Evolutionary conservation across 1,140 invertebrate species (phyloP).

Genomic region (Apis mellifera): DNA sequence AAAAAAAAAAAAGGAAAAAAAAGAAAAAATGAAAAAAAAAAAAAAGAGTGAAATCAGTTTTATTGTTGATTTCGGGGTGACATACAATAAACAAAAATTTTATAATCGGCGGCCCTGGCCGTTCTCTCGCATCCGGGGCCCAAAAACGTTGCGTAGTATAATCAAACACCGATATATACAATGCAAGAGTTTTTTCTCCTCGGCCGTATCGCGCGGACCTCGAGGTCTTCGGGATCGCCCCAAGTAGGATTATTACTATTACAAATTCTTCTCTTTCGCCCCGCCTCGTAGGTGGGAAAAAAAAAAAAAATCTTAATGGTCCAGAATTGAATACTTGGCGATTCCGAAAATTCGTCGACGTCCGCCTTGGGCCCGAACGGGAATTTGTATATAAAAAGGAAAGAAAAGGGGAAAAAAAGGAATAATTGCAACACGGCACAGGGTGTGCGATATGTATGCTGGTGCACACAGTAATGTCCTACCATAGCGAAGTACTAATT

Average conservation of each 20-base stretch:
- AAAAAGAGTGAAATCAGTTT: slow-evolving; percentile 71
- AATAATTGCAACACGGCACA: slow-evolving; percentile 60
- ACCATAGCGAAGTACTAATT: slow-evolving; percentile 72
- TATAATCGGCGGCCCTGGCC: slow-evolving; percentile 73
- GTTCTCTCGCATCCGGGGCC: slow-evolving; percentile 68
- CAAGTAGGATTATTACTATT: slow-evolving; percentile 14
- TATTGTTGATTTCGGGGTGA: slow-evolving; percentile 78
- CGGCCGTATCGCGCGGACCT: slow-evolving; percentile 52
- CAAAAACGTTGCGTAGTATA: slow-evolving; percentile 80
- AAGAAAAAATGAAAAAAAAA: no score
- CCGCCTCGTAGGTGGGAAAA: no score
- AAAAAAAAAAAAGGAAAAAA: no score
- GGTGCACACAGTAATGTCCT: slow-evolving; percentile 73
- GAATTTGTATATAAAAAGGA: slow-evolving; percentile 69
- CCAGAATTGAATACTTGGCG: slow-evolving; percentile 21
- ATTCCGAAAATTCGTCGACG: slow-evolving; percentile 44
- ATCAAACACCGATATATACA: slow-evolving; percentile 77
- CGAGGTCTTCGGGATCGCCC: slow-evolving; percentile 52
- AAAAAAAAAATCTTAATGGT: slow-evolving; percentile 11
- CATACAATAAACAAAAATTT: slow-evolving; percentile 77
- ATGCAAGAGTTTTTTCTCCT: slow-evolving; percentile 72
- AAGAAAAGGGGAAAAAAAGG: background rate
- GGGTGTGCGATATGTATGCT: slow-evolving; percentile 66
- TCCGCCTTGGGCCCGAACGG: slow-evolving; percentile 53
- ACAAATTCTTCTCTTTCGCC: background rate